Percentiles rank a stretch among this genome's conserved stretches.
phyloP scores from a whole-genome alignment of 2,888 invertebrate species.

The Ochlodes sylvanus region DNA sequence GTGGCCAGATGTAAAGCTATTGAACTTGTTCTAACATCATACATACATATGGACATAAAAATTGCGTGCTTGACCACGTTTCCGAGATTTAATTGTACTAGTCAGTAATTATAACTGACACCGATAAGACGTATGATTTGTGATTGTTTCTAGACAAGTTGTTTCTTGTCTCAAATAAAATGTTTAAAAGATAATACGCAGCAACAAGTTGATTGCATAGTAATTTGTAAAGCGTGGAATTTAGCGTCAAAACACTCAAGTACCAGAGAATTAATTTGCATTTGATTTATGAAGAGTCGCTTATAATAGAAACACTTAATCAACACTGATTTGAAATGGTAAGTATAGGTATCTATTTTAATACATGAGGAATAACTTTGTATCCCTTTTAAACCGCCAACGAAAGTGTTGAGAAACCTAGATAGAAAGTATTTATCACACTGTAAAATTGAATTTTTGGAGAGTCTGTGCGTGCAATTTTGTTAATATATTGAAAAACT shows the following conservation, averaged over 20 bases:
- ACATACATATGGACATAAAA: too few relatives aligned
- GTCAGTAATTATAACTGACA: neutral
- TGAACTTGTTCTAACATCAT: too few relatives aligned
- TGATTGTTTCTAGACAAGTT: slow-evolving; percentile 4
- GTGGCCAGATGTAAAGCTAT: too few relatives aligned
- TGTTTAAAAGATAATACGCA: slow-evolving; percentile 31
- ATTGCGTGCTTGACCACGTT: too few relatives aligned
- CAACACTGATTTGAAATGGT: neutral
- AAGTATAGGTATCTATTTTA: too few relatives aligned
- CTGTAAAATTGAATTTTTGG: too few relatives aligned
- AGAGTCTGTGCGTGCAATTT: too few relatives aligned
- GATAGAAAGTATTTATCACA: too few relatives aligned
- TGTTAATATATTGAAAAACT: too few relatives aligned
- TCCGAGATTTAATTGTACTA: neutral
- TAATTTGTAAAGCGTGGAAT: slow-evolving; percentile 35
- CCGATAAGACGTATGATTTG: neutral
- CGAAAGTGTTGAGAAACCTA: too few relatives aligned
- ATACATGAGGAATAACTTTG: too few relatives aligned
- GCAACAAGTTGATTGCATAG: slow-evolving; percentile 36
- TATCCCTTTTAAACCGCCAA: too few relatives aligned
- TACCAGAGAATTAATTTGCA: slow-evolving; percentile 29
- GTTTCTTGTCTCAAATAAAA: slow-evolving; percentile 17
- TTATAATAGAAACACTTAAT: slow-evolving; percentile 21
- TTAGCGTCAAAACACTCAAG: slow-evolving; percentile 37
- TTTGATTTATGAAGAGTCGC: slow-evolving; percentile 32